Evolutionary conservation across 1,140 invertebrate genomes (phyloP).

Genomic region (Phenacoccus solenopsis): DNA sequence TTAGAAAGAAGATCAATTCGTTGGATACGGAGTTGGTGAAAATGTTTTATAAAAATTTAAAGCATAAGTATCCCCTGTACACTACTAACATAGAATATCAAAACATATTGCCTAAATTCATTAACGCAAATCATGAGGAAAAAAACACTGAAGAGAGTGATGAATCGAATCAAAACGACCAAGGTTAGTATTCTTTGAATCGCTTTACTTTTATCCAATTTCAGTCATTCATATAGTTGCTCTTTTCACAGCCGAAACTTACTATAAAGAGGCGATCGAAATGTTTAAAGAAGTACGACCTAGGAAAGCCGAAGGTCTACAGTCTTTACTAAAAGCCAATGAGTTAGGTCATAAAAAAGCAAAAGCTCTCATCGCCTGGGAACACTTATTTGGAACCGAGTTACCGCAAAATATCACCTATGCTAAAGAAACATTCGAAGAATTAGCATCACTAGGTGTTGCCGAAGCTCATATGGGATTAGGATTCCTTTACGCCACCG

Average conservation of each 20-base stretch:
- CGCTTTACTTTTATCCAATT: too few relatives aligned
- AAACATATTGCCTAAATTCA: neutral
- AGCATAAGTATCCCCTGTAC: neutral
- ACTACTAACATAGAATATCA: neutral
- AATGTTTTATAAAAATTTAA: neutral
- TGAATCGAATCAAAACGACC: neutral
- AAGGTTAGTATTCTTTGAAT: neutral
- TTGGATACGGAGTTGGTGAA: neutral
- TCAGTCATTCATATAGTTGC: too few relatives aligned
- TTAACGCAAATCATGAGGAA: neutral
- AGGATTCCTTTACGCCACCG: constrained; percentile 79
- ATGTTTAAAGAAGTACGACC: neutral
- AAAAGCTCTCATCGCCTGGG: constrained; percentile 72
- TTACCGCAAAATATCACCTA: constrained; percentile 57
- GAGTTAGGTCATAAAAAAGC: constrained; percentile 65
- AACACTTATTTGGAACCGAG: constrained; percentile 64
- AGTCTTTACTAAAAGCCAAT: constrained; percentile 42
- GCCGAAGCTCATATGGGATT: constrained; percentile 84
- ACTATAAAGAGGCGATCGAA: neutral
- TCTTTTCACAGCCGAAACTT: neutral
- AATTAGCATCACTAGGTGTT: constrained; percentile 59
- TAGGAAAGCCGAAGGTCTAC: neutral
- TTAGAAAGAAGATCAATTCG: neutral
- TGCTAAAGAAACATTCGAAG: constrained; percentile 64
- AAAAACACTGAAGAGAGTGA: neutral